These are phyloP conservation scores for Microchrysa polita DNA, from an alignment of 2,888 invertebrate genomes.

Conservation along the genomic window DNA sequence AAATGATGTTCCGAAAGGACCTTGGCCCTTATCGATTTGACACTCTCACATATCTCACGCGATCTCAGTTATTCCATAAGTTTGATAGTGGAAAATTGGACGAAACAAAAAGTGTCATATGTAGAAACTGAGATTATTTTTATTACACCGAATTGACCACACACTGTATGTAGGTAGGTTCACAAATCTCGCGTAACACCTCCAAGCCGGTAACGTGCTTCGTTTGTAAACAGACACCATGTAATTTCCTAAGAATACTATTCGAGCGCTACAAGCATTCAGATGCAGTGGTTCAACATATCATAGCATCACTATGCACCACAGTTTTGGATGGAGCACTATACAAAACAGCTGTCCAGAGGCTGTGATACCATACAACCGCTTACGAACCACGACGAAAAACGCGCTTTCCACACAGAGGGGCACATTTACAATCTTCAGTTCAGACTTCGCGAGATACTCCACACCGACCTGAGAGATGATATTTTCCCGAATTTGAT, in stretches of 20 bases:
- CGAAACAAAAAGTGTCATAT: no score
- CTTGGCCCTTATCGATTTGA: conserved; percentile 20
- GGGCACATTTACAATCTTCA: neutral
- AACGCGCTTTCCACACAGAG: conserved; percentile 14
- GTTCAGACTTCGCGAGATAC: no score
- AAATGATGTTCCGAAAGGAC: conserved; percentile 16
- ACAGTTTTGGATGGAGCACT: neutral
- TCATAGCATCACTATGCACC: neutral
- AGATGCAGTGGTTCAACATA: neutral
- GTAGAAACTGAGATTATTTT: neutral
- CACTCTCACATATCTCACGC: conserved; percentile 21
- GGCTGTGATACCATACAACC: no score
- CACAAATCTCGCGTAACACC: neutral
- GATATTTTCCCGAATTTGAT: no score
- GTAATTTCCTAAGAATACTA: conserved; percentile 1
- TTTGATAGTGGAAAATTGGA: no score
- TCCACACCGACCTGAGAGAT: neutral
- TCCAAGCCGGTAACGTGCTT: conserved; percentile 25
- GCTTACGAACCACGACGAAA: neutral
- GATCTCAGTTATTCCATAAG: neutral
- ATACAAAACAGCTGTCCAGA: conserved; percentile 7
- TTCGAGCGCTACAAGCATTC: neutral
- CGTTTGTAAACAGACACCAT: conserved; percentile 28
- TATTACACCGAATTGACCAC: neutral
- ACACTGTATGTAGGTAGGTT: neutral